Evolutionary conservation across 1,140 invertebrate genomes (phyloP), one percentile per base, ranked within the genome.

Genomic region (Drosophila biarmipes): DNA sequence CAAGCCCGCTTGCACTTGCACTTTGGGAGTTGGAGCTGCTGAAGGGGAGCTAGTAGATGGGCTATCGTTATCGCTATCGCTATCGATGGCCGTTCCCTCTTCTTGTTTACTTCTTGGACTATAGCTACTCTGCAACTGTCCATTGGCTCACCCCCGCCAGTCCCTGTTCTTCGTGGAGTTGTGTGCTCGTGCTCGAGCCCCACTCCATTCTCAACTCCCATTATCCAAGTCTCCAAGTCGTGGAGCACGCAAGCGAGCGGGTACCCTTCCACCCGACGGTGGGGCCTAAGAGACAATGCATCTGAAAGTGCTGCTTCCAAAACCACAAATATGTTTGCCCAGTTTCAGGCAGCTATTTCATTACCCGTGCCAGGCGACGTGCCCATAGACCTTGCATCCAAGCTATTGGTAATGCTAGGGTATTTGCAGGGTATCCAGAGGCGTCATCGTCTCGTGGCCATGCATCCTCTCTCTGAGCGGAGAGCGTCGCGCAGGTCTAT

Each of bases 101-200:
- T 52, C 55, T 73, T 73, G 69, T 73, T 73, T 73, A 73, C 71
- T 73, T 73, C 68, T 73, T 35, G 38, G 56, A 17, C 27, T 14
- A 15, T 31, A 48, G 24, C 48, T 55, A 52, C 59, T 46, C 51
- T 53, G 53, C 69, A 59, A 62, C 71, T 53, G 42, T 35, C 68
- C 51, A 29, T 19, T 38, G 57, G 14, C 48, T 31, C 69, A 24
- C 14, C 17, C 37, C 21, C 14, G 3, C 24, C 31, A 17, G 5
- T 24, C 24, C 17, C 19, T 38, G 21, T 14, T 35, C 31, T 34
- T 24, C 52, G 31, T 21, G 17, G 24, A 24, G 17, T 21, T 24
- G 34, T 34, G 10, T 51, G 10, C 27, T 31, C 10, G 17, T 15
- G 14, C n/a, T 61, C 49, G 31, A 61, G n/a, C n/a, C n/a, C n/a